phyloP scores from a whole-genome alignment of 1,140 invertebrate genomes.

The Telenomus remus region DNA sequence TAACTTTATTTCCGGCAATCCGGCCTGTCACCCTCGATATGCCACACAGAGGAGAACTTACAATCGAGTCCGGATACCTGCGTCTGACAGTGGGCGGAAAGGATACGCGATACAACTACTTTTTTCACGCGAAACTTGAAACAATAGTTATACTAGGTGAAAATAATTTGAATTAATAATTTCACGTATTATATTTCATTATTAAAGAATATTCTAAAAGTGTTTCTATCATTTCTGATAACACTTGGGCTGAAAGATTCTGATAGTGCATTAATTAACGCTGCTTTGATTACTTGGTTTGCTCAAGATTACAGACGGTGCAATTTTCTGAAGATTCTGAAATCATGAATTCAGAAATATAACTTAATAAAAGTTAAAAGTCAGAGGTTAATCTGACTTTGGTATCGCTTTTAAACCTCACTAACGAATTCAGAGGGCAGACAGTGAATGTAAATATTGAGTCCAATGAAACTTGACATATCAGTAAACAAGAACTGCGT shows the following conservation, averaged over 20 bases:
- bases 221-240: too few relatives aligned
- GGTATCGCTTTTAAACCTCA: background rate
- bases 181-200: constrained; percentile 30
- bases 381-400: background rate
- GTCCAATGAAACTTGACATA: constrained; percentile 23
- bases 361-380: background rate
- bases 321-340: background rate
- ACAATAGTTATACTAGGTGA: constrained; percentile 33
- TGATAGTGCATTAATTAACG: background rate
- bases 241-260: too few relatives aligned
- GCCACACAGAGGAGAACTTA: constrained; percentile 43
- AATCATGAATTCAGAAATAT: background rate
- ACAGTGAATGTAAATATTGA: constrained; percentile 13
- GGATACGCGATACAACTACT: constrained; percentile 34
- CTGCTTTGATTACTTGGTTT: too few relatives aligned
- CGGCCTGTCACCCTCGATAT: constrained; percentile 36
- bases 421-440: constrained; percentile 1
- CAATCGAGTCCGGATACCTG: constrained; percentile 45
- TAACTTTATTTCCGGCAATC: constrained; percentile 61
- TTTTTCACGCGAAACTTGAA: constrained; percentile 35
- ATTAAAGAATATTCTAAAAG: too few relatives aligned
- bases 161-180: constrained; percentile 20
- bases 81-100: constrained; percentile 46
- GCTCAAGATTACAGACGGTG: too few relatives aligned
- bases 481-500: constrained; percentile 4